Evolutionary conservation across 1,140 invertebrate species (phyloP), one percentile per base, ranked within the genome.

Genomic region (Antheraea mylitta): DNA sequence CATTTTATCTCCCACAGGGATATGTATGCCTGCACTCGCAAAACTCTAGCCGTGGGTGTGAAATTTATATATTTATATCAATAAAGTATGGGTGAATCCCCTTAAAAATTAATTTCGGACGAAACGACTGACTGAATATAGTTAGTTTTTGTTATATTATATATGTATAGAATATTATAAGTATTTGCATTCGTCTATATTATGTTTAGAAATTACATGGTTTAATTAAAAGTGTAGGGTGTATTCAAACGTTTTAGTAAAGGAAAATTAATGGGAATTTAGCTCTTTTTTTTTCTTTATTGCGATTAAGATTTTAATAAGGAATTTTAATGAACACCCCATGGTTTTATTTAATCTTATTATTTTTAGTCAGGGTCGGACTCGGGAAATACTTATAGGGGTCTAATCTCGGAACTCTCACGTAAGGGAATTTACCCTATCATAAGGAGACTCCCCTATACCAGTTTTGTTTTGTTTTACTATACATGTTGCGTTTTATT

Each of bases 131-230:
- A 53, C 45, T 53, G 45, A 10, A 53, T 16, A n/a, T 53, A 53
- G 45, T 53, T 53, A 53, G 45, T 53, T 13, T 53, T 53, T 53
- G 13, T 53, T 53, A 53, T 53, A n/a, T n/a, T n/a, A 53, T 53
- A n/a, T 53, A 53, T 16, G 16, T 53, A 53, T 53, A 53, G 45
- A 53, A 53, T 16, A 53, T 10, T 13, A 13, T 53, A 16, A 0
- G 16, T 53, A 53, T 53, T 53, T 53, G 45, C 45, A 53, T 53
- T 53, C 45, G 11, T n/a, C 45, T 53, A 16, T 53, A 53, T 53
- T n/a, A 53, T 53, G 45, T 53, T 16, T 16, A 2, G 45, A 53
- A 13, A 53, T 53, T 5, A 53, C 10, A 2, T 4, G 22, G 22
- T 30, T 30, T 30, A 42, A 42, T 42, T 7, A 42, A 42, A 9